These are phyloP conservation scores for Eilema depressum DNA, from an alignment of 2,888 invertebrate genomes.

Conservation along the genomic window DNA sequence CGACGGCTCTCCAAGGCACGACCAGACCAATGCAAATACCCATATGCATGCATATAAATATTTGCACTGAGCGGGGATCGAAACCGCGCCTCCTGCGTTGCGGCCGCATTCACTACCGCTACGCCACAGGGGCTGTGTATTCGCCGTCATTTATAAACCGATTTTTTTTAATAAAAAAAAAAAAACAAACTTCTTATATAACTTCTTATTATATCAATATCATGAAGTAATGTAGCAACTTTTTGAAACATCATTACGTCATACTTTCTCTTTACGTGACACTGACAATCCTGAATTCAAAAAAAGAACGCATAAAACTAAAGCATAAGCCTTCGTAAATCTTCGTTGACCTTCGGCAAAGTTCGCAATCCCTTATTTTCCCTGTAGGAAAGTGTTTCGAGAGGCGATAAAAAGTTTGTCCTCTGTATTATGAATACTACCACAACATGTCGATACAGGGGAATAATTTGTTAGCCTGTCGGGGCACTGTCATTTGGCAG, in stretches of 20 bases:
- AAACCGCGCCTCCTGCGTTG: too few relatives aligned
- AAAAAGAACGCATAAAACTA: constrained; percentile 11
- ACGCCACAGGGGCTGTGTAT: too few relatives aligned
- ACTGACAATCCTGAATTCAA: neutral
- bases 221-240: too few relatives aligned
- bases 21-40: too few relatives aligned
- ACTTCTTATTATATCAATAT: neutral
- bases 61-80: too few relatives aligned
- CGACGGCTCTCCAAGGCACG: too few relatives aligned
- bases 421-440: constrained; percentile 54
- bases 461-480: constrained; percentile 35
- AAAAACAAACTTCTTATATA: too few relatives aligned
- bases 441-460: constrained; percentile 21
- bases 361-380: constrained; percentile 48
- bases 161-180: too few relatives aligned
- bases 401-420: constrained; percentile 50
- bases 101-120: too few relatives aligned
- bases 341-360: constrained; percentile 50
- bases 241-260: neutral
- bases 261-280: too few relatives aligned
- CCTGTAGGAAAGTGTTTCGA: constrained; percentile 36
- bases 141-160: too few relatives aligned
- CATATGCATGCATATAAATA: too few relatives aligned
- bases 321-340: constrained; percentile 39
- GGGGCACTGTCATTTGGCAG: constrained; percentile 13